Percentiles rank a stretch among this genome's conserved stretches.
Evolutionary conservation across 2,113 vertebrate genomes (phyloP).

Genomic region (Oryzias celebensis): DNA sequence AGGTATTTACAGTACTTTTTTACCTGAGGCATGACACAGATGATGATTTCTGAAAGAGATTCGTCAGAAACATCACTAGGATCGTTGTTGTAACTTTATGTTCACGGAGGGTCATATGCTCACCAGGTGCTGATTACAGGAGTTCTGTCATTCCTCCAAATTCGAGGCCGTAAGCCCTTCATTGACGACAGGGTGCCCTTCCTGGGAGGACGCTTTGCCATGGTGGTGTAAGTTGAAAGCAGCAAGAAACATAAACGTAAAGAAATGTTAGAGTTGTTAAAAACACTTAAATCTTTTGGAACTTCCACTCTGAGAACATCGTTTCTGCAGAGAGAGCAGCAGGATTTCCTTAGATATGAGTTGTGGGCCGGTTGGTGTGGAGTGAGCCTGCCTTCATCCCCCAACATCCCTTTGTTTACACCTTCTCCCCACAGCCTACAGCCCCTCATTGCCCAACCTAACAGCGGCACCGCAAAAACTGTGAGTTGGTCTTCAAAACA

Average conservation of each 20-base stretch:
- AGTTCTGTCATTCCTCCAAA: conserved; percentile 84
- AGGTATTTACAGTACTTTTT: no score
- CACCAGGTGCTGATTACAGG: conserved; percentile 78
- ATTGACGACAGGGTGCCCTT: conserved; percentile 74
- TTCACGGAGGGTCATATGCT: conserved; percentile 6
- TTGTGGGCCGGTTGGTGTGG: no score
- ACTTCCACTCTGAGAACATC: neutral
- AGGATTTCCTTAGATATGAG: no score
- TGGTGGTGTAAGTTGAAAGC: conserved; percentile 79
- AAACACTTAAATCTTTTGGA: neutral
- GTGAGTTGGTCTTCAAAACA: no score
- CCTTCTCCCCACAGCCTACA: no score
- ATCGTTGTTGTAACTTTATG: neutral
- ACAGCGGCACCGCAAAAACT: no score
- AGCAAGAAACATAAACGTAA: neutral
- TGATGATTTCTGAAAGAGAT: neutral
- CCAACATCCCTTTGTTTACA: no score
- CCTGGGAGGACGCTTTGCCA: conserved; percentile 76
- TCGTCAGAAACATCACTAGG: neutral
- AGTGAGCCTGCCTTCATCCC: no score
- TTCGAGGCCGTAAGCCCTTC: conserved; percentile 50
- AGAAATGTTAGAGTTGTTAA: neutral
- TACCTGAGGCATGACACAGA: no score
- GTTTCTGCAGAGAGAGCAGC: no score
- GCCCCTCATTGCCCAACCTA: no score